Percentiles rank a stretch among this genome's conserved stretches.
Evolutionary conservation across 2,113 vertebrate species (phyloP).

Genomic region (Orycteropus afer): DNA sequence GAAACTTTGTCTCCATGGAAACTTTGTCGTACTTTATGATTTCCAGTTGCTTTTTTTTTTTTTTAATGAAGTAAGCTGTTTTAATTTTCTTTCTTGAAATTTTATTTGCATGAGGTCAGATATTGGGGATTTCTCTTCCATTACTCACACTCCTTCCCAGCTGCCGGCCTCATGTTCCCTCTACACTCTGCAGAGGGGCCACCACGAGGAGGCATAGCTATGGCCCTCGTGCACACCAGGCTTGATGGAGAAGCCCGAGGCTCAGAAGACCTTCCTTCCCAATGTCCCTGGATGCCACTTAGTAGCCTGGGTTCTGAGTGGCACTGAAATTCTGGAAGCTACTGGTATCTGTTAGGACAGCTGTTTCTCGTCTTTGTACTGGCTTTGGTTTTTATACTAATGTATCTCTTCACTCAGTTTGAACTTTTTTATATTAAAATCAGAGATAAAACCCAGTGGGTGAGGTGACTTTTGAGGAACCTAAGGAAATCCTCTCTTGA

Average conservation of each 20-base stretch:
- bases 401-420: neutral
- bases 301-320: neutral
- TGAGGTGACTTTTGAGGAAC: slow-evolving; percentile 39
- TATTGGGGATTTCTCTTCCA: slow-evolving; percentile 27
- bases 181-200: neutral
- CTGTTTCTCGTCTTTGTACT: neutral
- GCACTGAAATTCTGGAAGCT: slow-evolving; percentile 1
- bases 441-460: neutral
- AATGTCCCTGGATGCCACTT: neutral
- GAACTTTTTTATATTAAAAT: slow-evolving; percentile 8
- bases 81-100: slow-evolving; percentile 74
- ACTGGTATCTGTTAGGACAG: neutral
- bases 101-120: slow-evolving; percentile 76
- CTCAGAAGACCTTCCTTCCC: neutral
- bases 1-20: slow-evolving; percentile 61
- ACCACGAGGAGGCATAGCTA: neutral
- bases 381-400: neutral
- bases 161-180: slow-evolving; percentile 54
- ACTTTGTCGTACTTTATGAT: slow-evolving; percentile 54
- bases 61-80: slow-evolving; percentile 70
- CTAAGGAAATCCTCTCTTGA: slow-evolving; percentile 22
- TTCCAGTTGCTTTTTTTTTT: slow-evolving; percentile 61
- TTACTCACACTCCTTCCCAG: slow-evolving; percentile 63
- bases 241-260: neutral
- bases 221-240: neutral